Evolutionary conservation across 1,140 invertebrate genomes (phyloP), one percentile per base, ranked within the genome.

Genomic region (Musca domestica): DNA sequence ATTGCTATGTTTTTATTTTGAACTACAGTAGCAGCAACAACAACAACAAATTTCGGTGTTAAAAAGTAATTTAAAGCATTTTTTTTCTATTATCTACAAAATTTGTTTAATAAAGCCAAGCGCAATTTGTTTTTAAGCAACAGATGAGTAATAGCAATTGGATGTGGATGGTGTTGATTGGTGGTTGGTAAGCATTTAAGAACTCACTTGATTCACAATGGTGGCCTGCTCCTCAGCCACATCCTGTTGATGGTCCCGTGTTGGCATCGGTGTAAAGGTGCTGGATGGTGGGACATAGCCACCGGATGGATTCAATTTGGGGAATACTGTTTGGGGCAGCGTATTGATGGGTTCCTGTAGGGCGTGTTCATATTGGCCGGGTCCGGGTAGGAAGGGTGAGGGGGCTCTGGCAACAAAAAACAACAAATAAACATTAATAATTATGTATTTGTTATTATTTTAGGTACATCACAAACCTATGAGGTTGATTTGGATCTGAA

Each of bases 131-230:
- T n/a, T n/a, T 61, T 61, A n/a, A 15, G 17, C 17, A 41, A 41
- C 34, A 41, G 34, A 10, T 41, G 34, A 61, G 17, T 25, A 61
- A 61, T 41, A 41, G 34, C 27, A 34, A 61, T 34, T 61, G 10
- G 41, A 61, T 61, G 23, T 56, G 27, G 27, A 61, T 61, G 56
- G 14, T 61, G 9, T 14, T 58, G 27, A 27, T 7, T 34, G 17
- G 25, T 58, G 56, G 56, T 19, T 61, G 12, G 56, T 41, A 34
- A 30, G 56, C 56, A 61, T 61, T 68, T 68, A 68, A 22, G 34
- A 51, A 69, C 80, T 81, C 71, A 83, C 82, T 78, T 83, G 82
- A 72, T 82, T 83, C 19, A 79, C 73, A 68, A 83, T 83, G 19
- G 74, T 71, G 17, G 81, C 81, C 41, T 77, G 74, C 48, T 83